These are phyloP conservation scores for Notiomystis cincta DNA, from an alignment of 2,113 vertebrate species.

Conservation along the genomic window DNA sequence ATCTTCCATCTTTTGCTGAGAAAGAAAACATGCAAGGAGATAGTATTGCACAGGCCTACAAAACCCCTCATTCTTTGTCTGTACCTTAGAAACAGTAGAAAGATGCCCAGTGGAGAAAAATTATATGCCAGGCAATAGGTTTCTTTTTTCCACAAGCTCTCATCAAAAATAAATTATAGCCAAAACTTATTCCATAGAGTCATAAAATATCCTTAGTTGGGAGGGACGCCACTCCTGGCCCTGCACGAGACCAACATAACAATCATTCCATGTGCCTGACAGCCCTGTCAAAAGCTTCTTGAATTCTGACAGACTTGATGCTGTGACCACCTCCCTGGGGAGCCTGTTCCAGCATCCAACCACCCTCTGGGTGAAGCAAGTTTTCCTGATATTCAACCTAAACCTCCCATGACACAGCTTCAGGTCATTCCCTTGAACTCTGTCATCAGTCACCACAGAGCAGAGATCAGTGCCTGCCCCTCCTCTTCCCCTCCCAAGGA, in stretches of 20 bases:
- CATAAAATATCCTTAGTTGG: neutral
- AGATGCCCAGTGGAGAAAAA: neutral
- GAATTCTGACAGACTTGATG: neutral
- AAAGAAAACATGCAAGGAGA: neutral
- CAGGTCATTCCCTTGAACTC: neutral
- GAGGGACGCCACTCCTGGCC: no score
- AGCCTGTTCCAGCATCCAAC: neutral
- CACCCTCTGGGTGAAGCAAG: neutral
- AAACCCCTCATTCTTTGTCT: accelerated
- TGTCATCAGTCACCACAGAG: neutral
- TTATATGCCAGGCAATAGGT: neutral
- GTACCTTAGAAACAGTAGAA: neutral
- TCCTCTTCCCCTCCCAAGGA: neutral
- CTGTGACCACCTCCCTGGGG: no score
- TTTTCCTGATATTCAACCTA: neutral
- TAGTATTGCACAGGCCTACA: neutral
- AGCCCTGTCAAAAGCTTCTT: neutral
- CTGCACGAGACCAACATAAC: no score
- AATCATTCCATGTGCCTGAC: neutral
- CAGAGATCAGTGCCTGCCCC: neutral
- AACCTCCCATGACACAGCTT: neutral
- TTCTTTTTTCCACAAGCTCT: neutral
- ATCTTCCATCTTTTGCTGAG: neutral
- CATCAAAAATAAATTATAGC: neutral
- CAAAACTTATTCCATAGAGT: neutral